Evolutionary conservation across 1,140 invertebrate genomes (phyloP).

Genomic region (Cherax destructor): DNA sequence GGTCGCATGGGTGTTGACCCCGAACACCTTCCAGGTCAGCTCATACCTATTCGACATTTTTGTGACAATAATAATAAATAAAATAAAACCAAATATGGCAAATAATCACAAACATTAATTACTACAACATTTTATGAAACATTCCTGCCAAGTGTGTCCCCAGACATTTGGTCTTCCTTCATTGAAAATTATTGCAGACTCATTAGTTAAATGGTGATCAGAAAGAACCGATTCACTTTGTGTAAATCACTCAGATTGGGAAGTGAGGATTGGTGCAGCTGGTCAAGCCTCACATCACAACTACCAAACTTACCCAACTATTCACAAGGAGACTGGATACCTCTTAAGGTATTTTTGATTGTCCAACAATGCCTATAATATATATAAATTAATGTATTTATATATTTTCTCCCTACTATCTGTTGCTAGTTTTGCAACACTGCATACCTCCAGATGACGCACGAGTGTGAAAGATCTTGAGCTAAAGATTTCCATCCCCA

Average conservation of each 20-base stretch:
- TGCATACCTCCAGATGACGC: too few species aligned
- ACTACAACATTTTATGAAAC: neutral
- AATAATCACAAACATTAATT: neutral
- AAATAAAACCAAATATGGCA: neutral
- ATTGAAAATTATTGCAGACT: neutral
- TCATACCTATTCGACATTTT: too few species aligned
- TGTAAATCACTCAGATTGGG: neutral
- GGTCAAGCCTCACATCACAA: neutral
- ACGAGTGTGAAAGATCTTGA: too few species aligned
- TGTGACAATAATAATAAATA: neutral
- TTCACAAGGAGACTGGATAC: slow-evolving; percentile 46
- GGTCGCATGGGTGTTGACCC: too few species aligned
- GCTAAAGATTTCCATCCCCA: too few species aligned
- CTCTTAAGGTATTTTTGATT: slow-evolving; percentile 58
- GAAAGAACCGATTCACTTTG: neutral
- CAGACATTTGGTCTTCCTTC: neutral
- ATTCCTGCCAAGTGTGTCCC: neutral
- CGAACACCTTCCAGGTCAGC: too few species aligned
- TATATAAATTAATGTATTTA: too few species aligned
- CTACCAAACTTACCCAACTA: slow-evolving; percentile 18
- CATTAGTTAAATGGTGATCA: neutral
- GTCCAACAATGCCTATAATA: slow-evolving; percentile 31
- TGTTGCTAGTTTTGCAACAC: too few species aligned
- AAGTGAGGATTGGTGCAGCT: neutral
- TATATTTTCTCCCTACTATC: too few species aligned